phyloP scores from a whole-genome alignment of 2,113 vertebrate species.

The Cettia cetti region DNA sequence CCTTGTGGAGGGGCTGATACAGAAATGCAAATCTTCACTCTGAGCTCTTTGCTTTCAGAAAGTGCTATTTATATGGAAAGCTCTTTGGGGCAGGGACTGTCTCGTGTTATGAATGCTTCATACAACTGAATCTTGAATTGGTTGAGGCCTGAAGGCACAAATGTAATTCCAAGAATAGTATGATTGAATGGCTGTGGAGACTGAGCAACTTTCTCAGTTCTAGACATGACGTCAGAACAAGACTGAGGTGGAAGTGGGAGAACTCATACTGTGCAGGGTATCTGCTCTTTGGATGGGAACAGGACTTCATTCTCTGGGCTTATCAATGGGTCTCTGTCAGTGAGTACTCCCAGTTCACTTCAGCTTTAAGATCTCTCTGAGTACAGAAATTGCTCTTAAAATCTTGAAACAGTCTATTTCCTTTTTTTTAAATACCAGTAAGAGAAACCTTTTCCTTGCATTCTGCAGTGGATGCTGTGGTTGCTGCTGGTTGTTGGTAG shows the following conservation, averaged over 20 bases:
- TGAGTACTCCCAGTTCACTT: not conserved
- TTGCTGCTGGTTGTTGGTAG: not conserved
- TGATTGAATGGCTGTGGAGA: conserved; percentile 21
- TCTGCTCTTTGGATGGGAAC: conserved; percentile 22
- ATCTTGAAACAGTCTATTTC: not conserved
- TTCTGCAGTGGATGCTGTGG: not conserved
- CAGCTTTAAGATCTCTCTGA: not conserved
- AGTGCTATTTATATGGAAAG: conserved; percentile 28
- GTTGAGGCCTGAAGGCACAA: conserved; percentile 37
- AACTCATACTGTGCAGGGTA: not conserved
- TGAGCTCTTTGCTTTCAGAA: conserved; percentile 1
- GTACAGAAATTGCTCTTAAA: conserved; percentile 27
- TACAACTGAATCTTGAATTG: conserved; percentile 27
- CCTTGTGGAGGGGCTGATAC: not conserved
- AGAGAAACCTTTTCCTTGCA: not conserved
- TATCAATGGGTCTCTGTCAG: conserved; percentile 44
- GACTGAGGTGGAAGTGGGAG: conserved; percentile 35
- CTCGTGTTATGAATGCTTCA: conserved; percentile 34
- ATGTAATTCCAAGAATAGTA: conserved; percentile 45
- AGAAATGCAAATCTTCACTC: not conserved
- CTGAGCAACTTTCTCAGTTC: conserved; percentile 28
- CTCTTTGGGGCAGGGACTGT: conserved; percentile 47
- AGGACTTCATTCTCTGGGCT: conserved; percentile 48
- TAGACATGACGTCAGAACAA: conserved; percentile 47
- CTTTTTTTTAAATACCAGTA: not conserved